Evolutionary conservation across 1,140 invertebrate genomes (phyloP).

Genomic region (Leptinotarsa defecta): DNA sequence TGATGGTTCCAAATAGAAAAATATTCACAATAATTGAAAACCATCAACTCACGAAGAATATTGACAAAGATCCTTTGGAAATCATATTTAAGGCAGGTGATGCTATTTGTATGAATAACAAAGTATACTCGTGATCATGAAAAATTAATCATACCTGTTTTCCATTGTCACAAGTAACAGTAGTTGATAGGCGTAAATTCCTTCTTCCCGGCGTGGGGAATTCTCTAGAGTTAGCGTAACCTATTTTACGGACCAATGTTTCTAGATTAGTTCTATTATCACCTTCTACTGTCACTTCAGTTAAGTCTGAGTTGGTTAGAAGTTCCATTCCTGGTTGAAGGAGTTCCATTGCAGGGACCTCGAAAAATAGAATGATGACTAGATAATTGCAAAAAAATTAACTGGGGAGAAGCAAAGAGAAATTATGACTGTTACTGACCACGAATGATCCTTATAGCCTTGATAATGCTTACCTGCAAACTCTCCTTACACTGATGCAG

Average conservation of each 20-base stretch:
- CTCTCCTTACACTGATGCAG: constrained; percentile 86
- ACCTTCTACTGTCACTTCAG: constrained; percentile 88
- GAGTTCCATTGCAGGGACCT: constrained; percentile 75
- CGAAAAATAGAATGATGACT: constrained; percentile 22
- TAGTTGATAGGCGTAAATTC: constrained; percentile 82
- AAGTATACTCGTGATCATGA: too few relatives aligned
- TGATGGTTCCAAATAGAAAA: too few relatives aligned
- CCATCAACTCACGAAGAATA: too few relatives aligned
- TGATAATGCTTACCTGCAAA: constrained; percentile 63
- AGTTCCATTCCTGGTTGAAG: constrained; percentile 77
- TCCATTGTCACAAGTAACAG: constrained; percentile 75
- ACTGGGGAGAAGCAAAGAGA: too few relatives aligned
- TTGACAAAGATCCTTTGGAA: too few relatives aligned
- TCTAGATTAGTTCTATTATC: constrained; percentile 89
- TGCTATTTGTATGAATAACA: too few relatives aligned
- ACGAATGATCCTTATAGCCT: too few relatives aligned
- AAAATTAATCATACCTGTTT: constrained; percentile 64
- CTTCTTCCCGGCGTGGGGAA: constrained; percentile 91
- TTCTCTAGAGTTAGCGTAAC: constrained; percentile 86
- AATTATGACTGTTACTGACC: too few relatives aligned
- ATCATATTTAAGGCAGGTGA: too few relatives aligned
- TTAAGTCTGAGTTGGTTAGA: constrained; percentile 77
- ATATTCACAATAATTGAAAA: too few relatives aligned
- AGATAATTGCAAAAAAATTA: not conserved
- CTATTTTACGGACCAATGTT: constrained; percentile 82